Percentiles rank a stretch among this genome's conserved stretches.
Evolutionary conservation across 2,888 invertebrate species (phyloP).

Genomic region (Busseola fusca): DNA sequence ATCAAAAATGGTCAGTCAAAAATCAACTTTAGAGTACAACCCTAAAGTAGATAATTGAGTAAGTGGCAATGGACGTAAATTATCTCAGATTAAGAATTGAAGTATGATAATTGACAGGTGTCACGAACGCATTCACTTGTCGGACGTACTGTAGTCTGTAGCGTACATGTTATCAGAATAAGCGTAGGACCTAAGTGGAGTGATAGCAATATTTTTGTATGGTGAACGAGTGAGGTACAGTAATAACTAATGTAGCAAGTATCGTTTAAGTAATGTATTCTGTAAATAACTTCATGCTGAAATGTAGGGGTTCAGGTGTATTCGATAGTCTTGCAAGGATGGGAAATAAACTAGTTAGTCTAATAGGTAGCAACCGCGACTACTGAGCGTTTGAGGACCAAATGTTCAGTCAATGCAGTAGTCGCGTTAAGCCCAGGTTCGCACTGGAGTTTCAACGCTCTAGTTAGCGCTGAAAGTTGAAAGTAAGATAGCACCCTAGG

Average conservation of each 20-base stretch:
- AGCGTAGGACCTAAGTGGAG: constrained; percentile 53
- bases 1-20: background rate
- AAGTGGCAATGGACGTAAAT: background rate
- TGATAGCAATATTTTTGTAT: constrained; percentile 69
- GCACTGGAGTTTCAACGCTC: background rate
- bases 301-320: constrained; percentile 6
- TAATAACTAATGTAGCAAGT: constrained; percentile 43
- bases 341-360: background rate
- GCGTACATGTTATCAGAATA: constrained; percentile 15
- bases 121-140: background rate
- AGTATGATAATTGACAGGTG: background rate
- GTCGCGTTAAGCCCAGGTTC: background rate
- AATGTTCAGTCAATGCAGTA: too few relatives aligned
- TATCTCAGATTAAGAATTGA: background rate
- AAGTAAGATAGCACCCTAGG: background rate
- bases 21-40: background rate
- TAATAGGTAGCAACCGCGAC: background rate
- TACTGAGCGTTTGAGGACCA: background rate
- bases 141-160: background rate
- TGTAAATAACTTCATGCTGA: constrained; percentile 47
- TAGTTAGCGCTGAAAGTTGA: background rate
- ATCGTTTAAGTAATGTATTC: constrained; percentile 41
- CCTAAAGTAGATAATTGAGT: background rate
- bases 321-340: constrained; percentile 13
- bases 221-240: constrained; percentile 47